Evolutionary conservation across 2,113 vertebrate species (phyloP), one percentile per base, ranked within the genome.

Genomic region (Crocuta crocuta): DNA sequence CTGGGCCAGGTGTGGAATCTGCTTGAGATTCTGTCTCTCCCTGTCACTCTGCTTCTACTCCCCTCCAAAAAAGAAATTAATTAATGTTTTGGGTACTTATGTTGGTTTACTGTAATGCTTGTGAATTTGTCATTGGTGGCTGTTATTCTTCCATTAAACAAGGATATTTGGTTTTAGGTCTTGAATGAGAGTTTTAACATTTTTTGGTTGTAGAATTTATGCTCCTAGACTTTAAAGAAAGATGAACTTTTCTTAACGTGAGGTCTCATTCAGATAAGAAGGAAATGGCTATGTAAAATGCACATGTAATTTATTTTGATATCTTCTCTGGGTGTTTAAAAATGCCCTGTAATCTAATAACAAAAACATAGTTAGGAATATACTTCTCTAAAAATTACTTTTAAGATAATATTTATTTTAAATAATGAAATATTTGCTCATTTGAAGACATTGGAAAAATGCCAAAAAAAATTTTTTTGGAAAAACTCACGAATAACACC

Each of bases 181-280:
- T 78, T 79, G 84, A 70, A 68, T 98, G 28, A 97, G 23, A 61
- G 21, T 94, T 94, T 96, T 88, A 66, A 93, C 8, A 45, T 84
- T 65, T 82, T 97, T 98, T 97, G 92, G 70, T 48, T 53, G 39
- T 33, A 96, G 70, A 58, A 48, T 85, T 93, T 68, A 50, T 90
- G 43, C 1, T 98, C 83, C 39, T 61, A 89, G 50, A 96, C 90
- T 93, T 96, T 98, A 86, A 97, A 98, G 95, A 96, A 61, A 89
- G 43, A 96, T 45, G 93, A 79, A 84, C 66, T 95, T 97, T 89
- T 63, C 96, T 96, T 80, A 50, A 94, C 71, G 92, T 91, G 4
- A 28, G 93, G 5, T 48, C 68, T 91, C 48, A 90, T 74, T 58
- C 58, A 95, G 31, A 9, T 89, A 89, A 7, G 9, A 61, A 63